phyloP scores from a whole-genome alignment of 2,888 invertebrate species.

The Pterostichus madidus region DNA sequence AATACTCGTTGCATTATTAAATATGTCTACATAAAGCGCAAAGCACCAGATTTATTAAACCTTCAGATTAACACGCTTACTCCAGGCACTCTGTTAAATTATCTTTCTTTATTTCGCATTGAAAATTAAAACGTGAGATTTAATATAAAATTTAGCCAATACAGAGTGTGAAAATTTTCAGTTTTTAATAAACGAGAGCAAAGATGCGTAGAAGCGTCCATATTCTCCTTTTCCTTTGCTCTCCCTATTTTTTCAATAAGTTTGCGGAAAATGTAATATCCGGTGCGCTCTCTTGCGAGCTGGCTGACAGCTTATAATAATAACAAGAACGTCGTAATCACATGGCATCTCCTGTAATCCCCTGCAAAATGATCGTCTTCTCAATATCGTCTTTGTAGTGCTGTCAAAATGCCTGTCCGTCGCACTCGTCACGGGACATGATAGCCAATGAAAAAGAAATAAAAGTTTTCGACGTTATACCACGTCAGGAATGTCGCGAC shows the following conservation, averaged over 20 bases:
- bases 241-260: constrained; percentile 65
- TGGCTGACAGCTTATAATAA: constrained; percentile 67
- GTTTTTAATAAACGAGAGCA: constrained; percentile 59
- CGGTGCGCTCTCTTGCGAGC: constrained; percentile 45
- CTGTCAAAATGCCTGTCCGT: constrained; percentile 59
- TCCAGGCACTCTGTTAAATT: too few relatives aligned
- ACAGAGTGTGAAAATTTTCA: constrained; percentile 52
- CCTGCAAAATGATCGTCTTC: constrained; percentile 58
- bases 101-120: background rate
- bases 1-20: too few relatives aligned
- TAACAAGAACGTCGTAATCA: constrained; percentile 66
- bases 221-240: constrained; percentile 20
- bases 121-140: constrained; percentile 49
- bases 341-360: constrained; percentile 61
- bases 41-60: too few relatives aligned
- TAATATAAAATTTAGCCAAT: constrained; percentile 51
- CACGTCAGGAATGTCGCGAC: background rate
- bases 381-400: constrained; percentile 65
- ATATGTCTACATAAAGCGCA: too few relatives aligned
- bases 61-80: too few relatives aligned
- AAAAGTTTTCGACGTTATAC: background rate
- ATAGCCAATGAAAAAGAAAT: background rate
- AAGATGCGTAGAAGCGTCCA: constrained; percentile 5
- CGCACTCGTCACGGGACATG: background rate
- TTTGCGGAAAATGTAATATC: constrained; percentile 66